Evolutionary conservation across 2,797 vertebrate genomes (phyloP).

Genomic region (Clarias laeviceps): DNA sequence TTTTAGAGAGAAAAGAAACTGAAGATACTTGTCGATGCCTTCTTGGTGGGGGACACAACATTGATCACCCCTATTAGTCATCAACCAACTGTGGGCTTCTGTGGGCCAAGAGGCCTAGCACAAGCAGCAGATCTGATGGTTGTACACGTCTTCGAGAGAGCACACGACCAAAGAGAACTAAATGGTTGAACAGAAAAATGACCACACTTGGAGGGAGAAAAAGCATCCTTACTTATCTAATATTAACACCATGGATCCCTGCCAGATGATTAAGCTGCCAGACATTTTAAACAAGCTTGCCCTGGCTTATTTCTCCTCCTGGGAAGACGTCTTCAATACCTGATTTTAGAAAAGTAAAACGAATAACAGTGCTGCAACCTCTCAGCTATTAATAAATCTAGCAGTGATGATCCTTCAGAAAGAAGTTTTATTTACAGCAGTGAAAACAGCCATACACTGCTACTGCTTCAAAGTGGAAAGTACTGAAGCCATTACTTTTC

Average conservation of each 20-base stretch:
- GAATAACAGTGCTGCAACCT: slow-evolving; percentile 3
- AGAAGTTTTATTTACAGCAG: slow-evolving; percentile 34
- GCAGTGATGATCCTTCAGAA: slow-evolving; percentile 18
- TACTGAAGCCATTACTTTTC: slow-evolving; percentile 3
- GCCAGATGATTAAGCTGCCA: slow-evolving; percentile 66
- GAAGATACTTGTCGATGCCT: background rate
- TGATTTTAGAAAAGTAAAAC: background rate
- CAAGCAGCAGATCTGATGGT: background rate
- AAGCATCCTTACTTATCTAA: background rate
- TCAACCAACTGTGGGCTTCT: background rate
- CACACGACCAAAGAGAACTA: background rate
- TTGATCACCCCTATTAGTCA: background rate
- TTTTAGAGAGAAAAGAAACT: background rate
- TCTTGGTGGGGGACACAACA: background rate
- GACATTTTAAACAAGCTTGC: slow-evolving; percentile 49
- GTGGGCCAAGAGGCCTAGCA: background rate
- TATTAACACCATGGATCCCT: slow-evolving; percentile 56
- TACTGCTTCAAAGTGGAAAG: background rate
- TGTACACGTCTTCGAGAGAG: background rate
- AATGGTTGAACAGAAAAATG: background rate
- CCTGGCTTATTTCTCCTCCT: slow-evolving; percentile 38
- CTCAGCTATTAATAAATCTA: slow-evolving; percentile 3
- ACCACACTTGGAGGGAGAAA: background rate
- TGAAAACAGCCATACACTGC: background rate
- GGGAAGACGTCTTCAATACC: slow-evolving; percentile 14